Percentiles rank a stretch among this genome's conserved stretches.
Evolutionary conservation across 2,888 invertebrate species (phyloP).

Genomic region (Acanthosepion esculentum): DNA sequence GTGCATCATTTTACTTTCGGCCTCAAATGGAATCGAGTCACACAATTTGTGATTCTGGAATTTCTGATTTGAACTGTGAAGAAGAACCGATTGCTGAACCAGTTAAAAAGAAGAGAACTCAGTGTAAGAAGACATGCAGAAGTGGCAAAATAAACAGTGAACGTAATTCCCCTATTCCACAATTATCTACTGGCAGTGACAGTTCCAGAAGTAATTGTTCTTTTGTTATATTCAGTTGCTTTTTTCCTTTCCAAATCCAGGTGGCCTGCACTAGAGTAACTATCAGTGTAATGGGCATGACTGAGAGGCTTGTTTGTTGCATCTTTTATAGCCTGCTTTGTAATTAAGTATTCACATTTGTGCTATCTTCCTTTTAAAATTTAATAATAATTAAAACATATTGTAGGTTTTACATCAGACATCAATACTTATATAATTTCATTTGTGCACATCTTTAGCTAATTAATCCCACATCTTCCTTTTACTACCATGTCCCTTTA

Average conservation of each 20-base stretch:
- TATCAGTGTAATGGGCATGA: background rate
- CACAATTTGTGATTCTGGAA: background rate
- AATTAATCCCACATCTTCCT: too few species aligned
- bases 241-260: background rate
- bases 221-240: background rate
- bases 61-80: background rate
- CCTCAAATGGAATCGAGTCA: constrained; percentile 14
- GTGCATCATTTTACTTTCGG: constrained; percentile 44
- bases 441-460: too few species aligned
- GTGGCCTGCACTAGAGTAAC: background rate
- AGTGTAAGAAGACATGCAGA: background rate
- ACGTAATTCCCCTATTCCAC: constrained; percentile 33
- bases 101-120: background rate
- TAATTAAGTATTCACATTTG: too few species aligned
- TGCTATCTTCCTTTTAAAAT: too few species aligned
- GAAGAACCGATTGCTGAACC: background rate
- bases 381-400: too few species aligned
- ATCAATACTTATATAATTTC: too few species aligned
- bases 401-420: too few species aligned
- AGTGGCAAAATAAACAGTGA: background rate
- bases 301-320: background rate
- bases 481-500: too few species aligned
- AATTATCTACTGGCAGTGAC: constrained; percentile 33
- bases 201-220: background rate
- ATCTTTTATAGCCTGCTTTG: too few species aligned